phyloP scores from a whole-genome alignment of 2,797 vertebrate genomes.

The Gymnothorax reevesii region DNA sequence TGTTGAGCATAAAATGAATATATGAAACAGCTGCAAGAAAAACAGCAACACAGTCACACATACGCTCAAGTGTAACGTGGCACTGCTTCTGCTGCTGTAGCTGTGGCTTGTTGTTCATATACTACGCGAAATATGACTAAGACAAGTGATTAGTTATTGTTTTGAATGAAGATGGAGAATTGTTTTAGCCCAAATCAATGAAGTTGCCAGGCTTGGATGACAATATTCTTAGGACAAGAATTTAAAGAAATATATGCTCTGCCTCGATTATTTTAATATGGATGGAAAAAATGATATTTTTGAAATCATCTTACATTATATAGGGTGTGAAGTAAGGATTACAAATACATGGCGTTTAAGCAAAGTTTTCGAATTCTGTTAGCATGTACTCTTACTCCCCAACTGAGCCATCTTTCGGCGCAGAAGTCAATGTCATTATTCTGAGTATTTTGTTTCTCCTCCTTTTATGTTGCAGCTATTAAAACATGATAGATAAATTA shows the following conservation, averaged over 20 bases:
- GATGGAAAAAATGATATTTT: background rate
- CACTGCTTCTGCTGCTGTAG: background rate
- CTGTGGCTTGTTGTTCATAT: conserved; percentile 3
- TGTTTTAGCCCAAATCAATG: background rate
- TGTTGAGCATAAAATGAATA: background rate
- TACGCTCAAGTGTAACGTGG: background rate
- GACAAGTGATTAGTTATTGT: background rate
- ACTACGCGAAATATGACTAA: background rate
- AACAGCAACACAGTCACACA: background rate
- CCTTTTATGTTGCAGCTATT: background rate
- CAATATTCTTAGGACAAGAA: background rate
- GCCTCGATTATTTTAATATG: background rate
- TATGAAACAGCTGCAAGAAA: conserved; percentile 17
- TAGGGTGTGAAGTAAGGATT: background rate
- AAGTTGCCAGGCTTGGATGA: background rate
- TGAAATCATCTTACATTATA: background rate
- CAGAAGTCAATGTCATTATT: background rate
- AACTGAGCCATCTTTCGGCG: background rate
- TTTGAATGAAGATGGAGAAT: background rate
- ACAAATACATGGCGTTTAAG: background rate
- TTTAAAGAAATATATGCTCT: background rate
- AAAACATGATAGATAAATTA: background rate
- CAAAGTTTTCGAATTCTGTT: background rate
- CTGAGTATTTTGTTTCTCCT: background rate
- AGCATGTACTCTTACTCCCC: background rate